Evolutionary conservation across 2,888 invertebrate genomes (phyloP), one percentile per base, ranked within the genome.

Genomic region (Ceraclea dissimilis): DNA sequence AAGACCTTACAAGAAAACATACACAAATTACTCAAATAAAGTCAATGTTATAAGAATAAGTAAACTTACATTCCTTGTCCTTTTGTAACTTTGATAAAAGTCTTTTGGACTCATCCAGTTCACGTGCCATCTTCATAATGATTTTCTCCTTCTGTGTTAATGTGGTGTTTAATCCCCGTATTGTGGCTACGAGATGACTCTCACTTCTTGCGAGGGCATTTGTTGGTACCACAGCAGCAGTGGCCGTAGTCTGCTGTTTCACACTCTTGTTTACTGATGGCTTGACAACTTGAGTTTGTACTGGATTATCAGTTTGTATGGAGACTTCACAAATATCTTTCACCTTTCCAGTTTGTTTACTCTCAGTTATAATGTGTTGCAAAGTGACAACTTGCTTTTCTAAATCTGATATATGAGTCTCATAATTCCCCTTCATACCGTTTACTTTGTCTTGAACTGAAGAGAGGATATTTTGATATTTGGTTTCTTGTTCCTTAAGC

Each of bases 371-470:
- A 63, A 74, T 73, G 4, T 20, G 33, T 33, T 60, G 59, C 57
- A 74, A 47, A 71, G 71, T 74, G 54, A 73, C 63, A 13, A 81
- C 81, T 68, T 86, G 85, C 20, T 85, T 75, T 69, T 86, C 86
- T n/a, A 86, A 74, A 64, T 86, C 86, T 62, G 84, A 83, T 55
- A 87, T 86, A 66, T 88, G 88, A 34, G 75, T 81, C 63, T 86
- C 85, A 65, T 89, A 89, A 67, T 88, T 89, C 56, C 81, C 78
- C 70, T 87, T 88, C 79, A 88, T 86, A 47, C 86, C 85, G 34
- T 82, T 80, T 67, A 89, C 88, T 65, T 87, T 87, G 55, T 84
- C 85, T 70, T 88, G 88, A 16, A 90, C 80, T 51, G 87, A 88
- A 19, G 83, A 67, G 61, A 89, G 70, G 52, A 87, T 84, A 65